Percentiles rank a stretch among this genome's conserved stretches.
Evolutionary conservation across 2,797 vertebrate genomes (phyloP).

Genomic region (Uromys caudimaculatus): DNA sequence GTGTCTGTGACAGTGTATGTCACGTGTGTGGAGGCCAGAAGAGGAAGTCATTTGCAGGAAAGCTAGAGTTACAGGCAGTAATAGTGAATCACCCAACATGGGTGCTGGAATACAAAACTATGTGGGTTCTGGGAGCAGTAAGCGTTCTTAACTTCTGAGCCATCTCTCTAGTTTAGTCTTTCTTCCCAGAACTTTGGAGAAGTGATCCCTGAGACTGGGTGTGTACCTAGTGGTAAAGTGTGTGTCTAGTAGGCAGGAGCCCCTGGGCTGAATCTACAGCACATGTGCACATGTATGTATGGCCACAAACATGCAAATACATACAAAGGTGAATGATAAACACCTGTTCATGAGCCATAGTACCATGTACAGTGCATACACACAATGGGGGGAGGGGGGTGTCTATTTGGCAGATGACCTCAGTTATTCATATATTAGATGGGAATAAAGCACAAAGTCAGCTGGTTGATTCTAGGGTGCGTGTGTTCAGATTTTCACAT

Average conservation of each 20-base stretch:
- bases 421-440: neutral
- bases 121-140: neutral
- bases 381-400: neutral
- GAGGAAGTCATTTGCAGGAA: neutral
- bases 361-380: neutral
- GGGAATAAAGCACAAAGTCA: neutral
- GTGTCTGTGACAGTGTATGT: neutral
- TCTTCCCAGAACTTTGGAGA: neutral
- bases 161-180: neutral
- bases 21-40: neutral
- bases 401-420: neutral
- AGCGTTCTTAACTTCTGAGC: neutral
- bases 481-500: neutral
- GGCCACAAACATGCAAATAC: neutral
- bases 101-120: neutral
- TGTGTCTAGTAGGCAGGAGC: neutral
- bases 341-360: too few species aligned
- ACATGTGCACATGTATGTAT: neutral
- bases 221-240: neutral
- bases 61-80: neutral
- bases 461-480: neutral
- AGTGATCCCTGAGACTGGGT: neutral
- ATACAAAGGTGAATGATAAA: neutral
- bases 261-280: neutral
- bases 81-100: neutral